Base-by-base conservation (phyloP, 2,797 vertebrate species). In the Acanthopagrus latus region DNA sequence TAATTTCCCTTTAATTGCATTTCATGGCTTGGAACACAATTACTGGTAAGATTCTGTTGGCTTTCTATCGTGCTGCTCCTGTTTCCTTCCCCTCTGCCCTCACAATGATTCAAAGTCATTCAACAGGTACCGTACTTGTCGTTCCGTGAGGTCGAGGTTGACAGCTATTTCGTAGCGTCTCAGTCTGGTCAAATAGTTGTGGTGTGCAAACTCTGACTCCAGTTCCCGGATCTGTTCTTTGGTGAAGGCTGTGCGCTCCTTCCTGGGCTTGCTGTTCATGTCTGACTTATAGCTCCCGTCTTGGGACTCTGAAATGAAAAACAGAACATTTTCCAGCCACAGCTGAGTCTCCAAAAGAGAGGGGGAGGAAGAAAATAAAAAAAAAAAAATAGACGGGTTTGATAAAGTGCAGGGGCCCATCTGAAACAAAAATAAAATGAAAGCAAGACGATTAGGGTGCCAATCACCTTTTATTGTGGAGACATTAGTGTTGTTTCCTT, bases 131-230 rank as follows among this genome's bases (percentile, higher is more conserved):
- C 88, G 23, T 96, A 98, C 97, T 96, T 98, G 97, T 97, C 97
- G 96, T 90, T 98, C 97, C 17, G 97, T 98, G 89, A 98, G 97
- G 92, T 98, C 97, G 83, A 98, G 94, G 88, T 98, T 98, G 91
- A 98, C 97, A 55, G 97, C 97, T 86, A 98, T 98, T 91, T 98
- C 97, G 41, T 98, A 98, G 93, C 97, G 88, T 88, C 97, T 96
- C 93, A 98, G 96, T 84, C 97, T 95, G 76, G 97, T 98, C 95
- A 98, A 94, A 94, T 98, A 98, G 94, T 98, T 98, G 92, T 97
- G 97, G 92, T 98, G 97, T 78, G 97, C 97, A 89, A 98, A 98
- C 89, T 98, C 97, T n/a, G 97, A 96, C 94, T 98, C 97, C 86
- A 98, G 94, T 89, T 98, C 97, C 92, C 97, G 94, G 85, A 98